Percentiles rank a stretch among this genome's conserved stretches.
These are phyloP conservation scores for Tragelaphus buxtoni DNA, from an alignment of 2,113 vertebrate species.

Conservation along the genomic window DNA sequence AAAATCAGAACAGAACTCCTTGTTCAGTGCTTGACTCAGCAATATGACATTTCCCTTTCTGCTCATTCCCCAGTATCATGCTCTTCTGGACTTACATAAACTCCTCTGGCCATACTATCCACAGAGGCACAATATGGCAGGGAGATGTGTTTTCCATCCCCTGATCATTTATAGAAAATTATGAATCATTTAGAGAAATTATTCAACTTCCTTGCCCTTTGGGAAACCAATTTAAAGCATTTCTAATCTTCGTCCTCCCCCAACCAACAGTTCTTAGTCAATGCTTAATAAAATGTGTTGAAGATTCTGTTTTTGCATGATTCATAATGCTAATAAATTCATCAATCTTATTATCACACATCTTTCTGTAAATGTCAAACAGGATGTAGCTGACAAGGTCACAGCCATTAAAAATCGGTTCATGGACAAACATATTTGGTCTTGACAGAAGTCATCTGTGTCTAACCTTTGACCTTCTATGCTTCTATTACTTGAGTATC, in stretches of 20 bases:
- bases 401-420: not conserved
- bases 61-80: not conserved
- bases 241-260: not conserved
- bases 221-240: conserved; percentile 21
- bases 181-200: not conserved
- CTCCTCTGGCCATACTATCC: not conserved
- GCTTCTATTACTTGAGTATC: conserved; percentile 4
- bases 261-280: conserved; percentile 25
- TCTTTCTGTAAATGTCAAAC: conserved; percentile 59
- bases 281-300: conserved; percentile 42
- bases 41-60: not conserved
- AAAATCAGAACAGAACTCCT: conserved; percentile 26
- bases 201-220: not conserved
- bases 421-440: not conserved
- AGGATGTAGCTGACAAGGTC: conserved; percentile 24
- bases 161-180: not conserved
- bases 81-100: not conserved
- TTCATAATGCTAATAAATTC: conserved; percentile 60
- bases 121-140: not conserved
- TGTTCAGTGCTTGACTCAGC: conserved; percentile 22
- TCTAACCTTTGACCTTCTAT: not conserved
- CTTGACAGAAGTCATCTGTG: not conserved
- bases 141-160: not conserved
- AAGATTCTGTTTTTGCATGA: conserved; percentile 28
- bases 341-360: conserved; percentile 30